Conservation (phyloP, 2,797 vertebrate species). For the Enteromius unitaeniatus region DNA sequence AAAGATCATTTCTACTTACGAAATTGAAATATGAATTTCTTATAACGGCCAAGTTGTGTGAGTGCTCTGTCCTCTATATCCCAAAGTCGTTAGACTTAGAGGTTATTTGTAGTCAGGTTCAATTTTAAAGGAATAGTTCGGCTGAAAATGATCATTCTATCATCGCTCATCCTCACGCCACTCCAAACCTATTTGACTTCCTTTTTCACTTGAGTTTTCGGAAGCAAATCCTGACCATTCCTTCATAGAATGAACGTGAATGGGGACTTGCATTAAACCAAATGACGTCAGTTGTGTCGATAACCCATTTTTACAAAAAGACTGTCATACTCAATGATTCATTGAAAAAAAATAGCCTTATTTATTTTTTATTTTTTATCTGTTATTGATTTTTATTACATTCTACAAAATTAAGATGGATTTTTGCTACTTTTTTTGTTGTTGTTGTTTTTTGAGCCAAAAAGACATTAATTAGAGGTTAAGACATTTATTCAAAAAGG, state of each 20-base stretch:
- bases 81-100: constrained; percentile 15
- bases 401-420: too few species aligned
- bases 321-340: background rate
- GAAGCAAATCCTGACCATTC: background rate
- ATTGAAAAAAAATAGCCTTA: background rate
- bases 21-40: constrained; percentile 22
- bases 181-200: background rate
- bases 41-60: constrained; percentile 4
- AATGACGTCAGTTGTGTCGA: background rate
- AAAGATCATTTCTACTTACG: constrained; percentile 35
- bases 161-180: background rate
- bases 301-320: background rate
- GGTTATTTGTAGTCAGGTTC: background rate
- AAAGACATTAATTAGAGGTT: background rate
- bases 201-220: background rate
- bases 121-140: constrained; percentile 7
- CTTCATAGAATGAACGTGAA: background rate
- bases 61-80: constrained; percentile 34
- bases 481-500: background rate
- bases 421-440: background rate
- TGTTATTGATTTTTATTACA: background rate
- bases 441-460: background rate
- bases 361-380: background rate
- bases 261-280: background rate
- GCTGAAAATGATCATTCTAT: background rate